Conservation (phyloP, 2,797 vertebrate species). For the Diplodus puntazzo region DNA sequence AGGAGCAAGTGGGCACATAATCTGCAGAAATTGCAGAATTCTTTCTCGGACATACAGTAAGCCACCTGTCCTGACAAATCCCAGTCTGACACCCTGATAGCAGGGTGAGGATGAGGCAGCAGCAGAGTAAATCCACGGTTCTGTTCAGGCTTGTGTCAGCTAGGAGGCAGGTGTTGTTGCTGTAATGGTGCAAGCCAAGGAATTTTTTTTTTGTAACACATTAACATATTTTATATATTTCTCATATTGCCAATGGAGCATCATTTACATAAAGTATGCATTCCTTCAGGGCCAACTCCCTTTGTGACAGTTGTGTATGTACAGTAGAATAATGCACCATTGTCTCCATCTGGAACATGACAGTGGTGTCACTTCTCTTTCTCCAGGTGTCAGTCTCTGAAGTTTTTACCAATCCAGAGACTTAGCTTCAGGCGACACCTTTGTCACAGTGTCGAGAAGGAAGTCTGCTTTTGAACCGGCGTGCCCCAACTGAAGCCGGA, state of each 20-base stretch:
- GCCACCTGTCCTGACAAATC: conserved; percentile 10
- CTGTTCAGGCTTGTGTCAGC: conserved; percentile 3
- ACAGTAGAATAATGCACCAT: neutral
- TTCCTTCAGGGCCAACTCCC: neutral
- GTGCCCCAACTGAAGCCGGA: neutral
- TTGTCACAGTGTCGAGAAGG: neutral
- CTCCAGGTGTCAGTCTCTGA: neutral
- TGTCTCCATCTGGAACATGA: neutral
- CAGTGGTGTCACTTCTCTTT: neutral
- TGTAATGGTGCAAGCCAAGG: neutral
- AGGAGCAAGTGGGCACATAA: conserved; percentile 7
- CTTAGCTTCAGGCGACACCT: neutral
- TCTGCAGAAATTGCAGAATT: neutral
- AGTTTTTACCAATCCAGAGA: neutral
- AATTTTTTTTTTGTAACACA: neutral
- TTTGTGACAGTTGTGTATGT: neutral
- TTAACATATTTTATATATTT: neutral
- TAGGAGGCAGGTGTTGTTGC: neutral
- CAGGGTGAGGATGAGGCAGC: conserved; percentile 1
- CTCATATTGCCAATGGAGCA: neutral
- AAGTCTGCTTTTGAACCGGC: neutral
- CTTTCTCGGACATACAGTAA: neutral
- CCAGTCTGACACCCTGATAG: neutral
- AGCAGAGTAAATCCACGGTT: conserved; percentile 12
- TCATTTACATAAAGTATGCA: neutral